Percentiles rank a stretch among this genome's conserved stretches.
Evolutionary conservation across 2,113 vertebrate genomes (phyloP).

Genomic region (Macquaria australasica): DNA sequence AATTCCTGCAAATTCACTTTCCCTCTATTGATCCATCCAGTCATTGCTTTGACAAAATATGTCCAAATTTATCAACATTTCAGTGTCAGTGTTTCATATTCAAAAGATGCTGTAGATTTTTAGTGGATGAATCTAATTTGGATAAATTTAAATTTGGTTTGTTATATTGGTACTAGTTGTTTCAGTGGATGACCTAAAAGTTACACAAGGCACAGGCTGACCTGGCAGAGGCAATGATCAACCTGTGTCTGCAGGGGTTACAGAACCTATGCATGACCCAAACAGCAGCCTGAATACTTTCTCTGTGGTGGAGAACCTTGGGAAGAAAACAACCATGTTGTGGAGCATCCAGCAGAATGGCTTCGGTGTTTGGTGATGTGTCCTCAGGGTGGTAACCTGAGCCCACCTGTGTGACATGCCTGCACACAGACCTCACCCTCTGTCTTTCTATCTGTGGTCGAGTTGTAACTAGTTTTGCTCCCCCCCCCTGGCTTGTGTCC

Average conservation of each 20-base stretch:
- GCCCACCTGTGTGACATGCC: conserved; percentile 60
- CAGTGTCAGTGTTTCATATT: not conserved
- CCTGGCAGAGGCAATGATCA: not conserved
- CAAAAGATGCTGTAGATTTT: not conserved
- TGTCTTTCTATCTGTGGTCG: conserved; percentile 2
- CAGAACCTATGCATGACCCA: not conserved
- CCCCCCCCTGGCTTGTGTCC: conserved; percentile 33
- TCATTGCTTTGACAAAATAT: not conserved
- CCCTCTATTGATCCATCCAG: not conserved
- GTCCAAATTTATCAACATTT: not conserved
- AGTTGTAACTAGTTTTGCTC: conserved; percentile 38
- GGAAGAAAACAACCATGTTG: conserved; percentile 2
- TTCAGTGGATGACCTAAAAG: not conserved
- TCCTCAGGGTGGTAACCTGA: conserved; percentile 65
- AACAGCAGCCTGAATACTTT: not conserved
- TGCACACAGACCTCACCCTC: conserved; percentile 35
- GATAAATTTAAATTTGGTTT: not conserved
- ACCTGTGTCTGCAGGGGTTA: not conserved
- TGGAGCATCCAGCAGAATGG: conserved; percentile 23
- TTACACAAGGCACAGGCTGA: not conserved
- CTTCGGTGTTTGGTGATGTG: conserved; percentile 24
- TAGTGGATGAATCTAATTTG: not conserved
- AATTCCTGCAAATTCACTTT: not conserved
- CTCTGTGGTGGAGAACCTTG: not conserved
- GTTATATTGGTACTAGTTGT: not conserved